Base-by-base conservation (phyloP, 2,113 vertebrate genomes). In the Petrocephalus zakoni region DNA sequence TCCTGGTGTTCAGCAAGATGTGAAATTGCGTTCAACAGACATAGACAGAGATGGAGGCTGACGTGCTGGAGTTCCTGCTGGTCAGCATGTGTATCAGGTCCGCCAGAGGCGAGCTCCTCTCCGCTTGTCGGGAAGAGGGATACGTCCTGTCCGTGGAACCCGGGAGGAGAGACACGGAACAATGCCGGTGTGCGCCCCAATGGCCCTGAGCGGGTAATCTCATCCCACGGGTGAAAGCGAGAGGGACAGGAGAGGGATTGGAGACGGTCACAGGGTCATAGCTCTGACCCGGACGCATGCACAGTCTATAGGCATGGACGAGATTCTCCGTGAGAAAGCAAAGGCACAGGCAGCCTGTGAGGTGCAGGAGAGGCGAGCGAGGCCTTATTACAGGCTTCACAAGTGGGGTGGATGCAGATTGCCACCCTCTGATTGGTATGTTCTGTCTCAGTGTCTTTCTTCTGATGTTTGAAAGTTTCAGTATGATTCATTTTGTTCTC, bases 71-170 rank as follows among this genome's bases (percentile, higher is more conserved):
- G 64, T 51, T 78, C 49, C 46, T 37, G 68, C 68, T 78, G 64
- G 51, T 52, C 46, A 46, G 58, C 6, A 19, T 87, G 82, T 47
- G 58, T 47, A 9, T 87, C 90, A 90, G 88, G 34, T 9, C 90
- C 90, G 21, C 90, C 91, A 90, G 90, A 87, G 91, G 86, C 89
- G 37, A 92, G 88, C 88, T 91, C 87, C 55, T 92, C 89, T 88
- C 87, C 56, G 46, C 61, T 53, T 49, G 47, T 88, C 49, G 52
- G 17, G 46, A 49, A 53, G 49, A 88, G 68, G 47, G 87, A 17
- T 88, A 61, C 88, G 87, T 81, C 85, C 90, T 92, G 89, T 55
- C 61, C 55, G 37, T 56, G 88, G 88, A 56, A 64, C 55, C 49
- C 2, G 49, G 85, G 86, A 42, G 37, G 19, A 46, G 11, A 47